A percentile compares a stretch with the other conserved stretches of the same genome.
These are phyloP conservation scores for Tragelaphus buxtoni DNA, from an alignment of 2,113 vertebrate species.

Conservation along the genomic window DNA sequence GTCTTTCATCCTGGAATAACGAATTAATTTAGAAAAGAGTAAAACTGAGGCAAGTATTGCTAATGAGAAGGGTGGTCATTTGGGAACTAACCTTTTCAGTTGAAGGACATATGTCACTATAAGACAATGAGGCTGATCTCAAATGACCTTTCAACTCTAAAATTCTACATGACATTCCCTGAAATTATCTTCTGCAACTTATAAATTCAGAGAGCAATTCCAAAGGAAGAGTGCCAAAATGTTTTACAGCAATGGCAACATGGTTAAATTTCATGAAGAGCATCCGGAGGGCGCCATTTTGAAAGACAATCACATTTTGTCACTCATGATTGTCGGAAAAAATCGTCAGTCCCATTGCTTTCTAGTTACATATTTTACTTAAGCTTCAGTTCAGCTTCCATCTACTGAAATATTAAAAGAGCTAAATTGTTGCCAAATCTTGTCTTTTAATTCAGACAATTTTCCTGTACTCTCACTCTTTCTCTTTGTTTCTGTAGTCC, in stretches of 20 bases:
- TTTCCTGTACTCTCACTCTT: neutral
- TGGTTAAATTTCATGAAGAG: neutral
- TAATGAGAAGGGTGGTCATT: neutral
- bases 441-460: neutral
- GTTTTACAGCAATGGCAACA: neutral
- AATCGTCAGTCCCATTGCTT: neutral
- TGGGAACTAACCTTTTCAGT: neutral
- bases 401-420: neutral
- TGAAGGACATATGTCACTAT: neutral
- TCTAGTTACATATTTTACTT: slow-evolving; percentile 23
- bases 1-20: neutral
- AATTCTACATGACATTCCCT: neutral
- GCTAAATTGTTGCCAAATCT: neutral
- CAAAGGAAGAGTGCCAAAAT: slow-evolving; percentile 2
- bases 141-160: slow-evolving; percentile 25
- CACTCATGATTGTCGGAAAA: neutral
- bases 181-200: slow-evolving; percentile 7
- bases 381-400: neutral
- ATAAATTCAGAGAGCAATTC: neutral
- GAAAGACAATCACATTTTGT: slow-evolving; percentile 2
- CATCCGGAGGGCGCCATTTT: neutral
- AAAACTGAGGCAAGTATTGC: neutral
- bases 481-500: neutral
- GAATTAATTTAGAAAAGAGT: neutral
- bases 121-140: neutral